These are phyloP conservation scores for Pangasius macronema DNA, from an alignment of 2,797 vertebrate genomes.

Conservation along the genomic window DNA sequence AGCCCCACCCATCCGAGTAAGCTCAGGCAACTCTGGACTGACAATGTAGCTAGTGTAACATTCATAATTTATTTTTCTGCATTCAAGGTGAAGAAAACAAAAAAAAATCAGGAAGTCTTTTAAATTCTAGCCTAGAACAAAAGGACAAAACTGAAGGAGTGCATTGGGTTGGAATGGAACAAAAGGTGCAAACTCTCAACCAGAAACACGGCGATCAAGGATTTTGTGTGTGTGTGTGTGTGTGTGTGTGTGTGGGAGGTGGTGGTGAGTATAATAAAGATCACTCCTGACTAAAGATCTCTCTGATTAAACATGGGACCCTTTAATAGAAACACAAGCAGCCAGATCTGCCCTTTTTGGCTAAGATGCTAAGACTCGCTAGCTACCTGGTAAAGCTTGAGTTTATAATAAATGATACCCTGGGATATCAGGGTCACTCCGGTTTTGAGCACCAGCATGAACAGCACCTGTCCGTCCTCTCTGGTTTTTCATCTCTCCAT, in stretches of 20 bases:
- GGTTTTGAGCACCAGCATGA: conserved; percentile 81
- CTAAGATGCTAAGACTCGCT: conserved; percentile 26
- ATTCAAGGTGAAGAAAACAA: conserved; percentile 76
- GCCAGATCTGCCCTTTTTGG: conserved; percentile 52
- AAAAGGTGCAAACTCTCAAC: conserved; percentile 24
- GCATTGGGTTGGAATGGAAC: background rate
- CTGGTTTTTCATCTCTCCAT: background rate
- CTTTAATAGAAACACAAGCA: conserved; percentile 42
- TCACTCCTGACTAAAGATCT: conserved; percentile 9
- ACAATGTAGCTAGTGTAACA: conserved; percentile 90
- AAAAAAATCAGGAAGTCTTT: conserved; percentile 78
- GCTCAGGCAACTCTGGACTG: conserved; percentile 95
- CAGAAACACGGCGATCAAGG: conserved; percentile 30
- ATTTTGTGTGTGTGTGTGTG: background rate
- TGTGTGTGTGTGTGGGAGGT: background rate
- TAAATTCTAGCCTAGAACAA: conserved; percentile 67
- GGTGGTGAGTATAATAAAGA: conserved; percentile 49
- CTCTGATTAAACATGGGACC: conserved; percentile 2
- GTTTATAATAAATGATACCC: conserved; percentile 62
- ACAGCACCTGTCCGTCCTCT: conserved; percentile 60
- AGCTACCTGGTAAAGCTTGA: conserved; percentile 61
- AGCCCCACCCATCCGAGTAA: conserved; percentile 63
- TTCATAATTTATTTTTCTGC: conserved; percentile 93
- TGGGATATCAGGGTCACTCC: conserved; percentile 59
- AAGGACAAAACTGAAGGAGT: conserved; percentile 40